phyloP scores from a whole-genome alignment of 2,797 vertebrate genomes.

The Perodicticus potto region DNA sequence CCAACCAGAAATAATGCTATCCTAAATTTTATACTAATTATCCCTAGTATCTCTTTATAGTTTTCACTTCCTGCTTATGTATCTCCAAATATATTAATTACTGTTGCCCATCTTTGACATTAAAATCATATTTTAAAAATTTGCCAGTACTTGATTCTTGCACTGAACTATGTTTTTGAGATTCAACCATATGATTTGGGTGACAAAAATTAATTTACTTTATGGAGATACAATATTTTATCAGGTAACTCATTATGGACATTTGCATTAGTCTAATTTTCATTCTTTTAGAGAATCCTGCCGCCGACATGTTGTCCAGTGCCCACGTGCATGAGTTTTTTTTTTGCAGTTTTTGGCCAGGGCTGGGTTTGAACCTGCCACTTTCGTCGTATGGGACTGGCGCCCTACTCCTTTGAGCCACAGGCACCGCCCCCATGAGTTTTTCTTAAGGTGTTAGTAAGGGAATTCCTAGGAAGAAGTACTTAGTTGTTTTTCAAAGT shows the following conservation, averaged over 20 bases:
- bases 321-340: background rate
- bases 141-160: background rate
- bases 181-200: background rate
- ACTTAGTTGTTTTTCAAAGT: background rate
- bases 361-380: no score
- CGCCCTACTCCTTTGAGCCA: no score
- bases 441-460: background rate
- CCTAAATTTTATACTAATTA: background rate
- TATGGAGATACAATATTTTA: background rate
- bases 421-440: no score
- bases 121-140: constrained; percentile 49
- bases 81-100: background rate
- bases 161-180: background rate
- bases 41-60: constrained; percentile 24
- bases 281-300: background rate
- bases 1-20: background rate
- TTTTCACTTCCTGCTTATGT: background rate
- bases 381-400: no score
- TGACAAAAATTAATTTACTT: background rate
- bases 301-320: background rate
- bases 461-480: background rate
- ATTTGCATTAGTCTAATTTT: background rate
- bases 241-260: background rate
- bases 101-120: background rate
- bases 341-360: no score